phyloP scores from a whole-genome alignment of 1,140 invertebrate species.

The Lanistes nyassanus region DNA sequence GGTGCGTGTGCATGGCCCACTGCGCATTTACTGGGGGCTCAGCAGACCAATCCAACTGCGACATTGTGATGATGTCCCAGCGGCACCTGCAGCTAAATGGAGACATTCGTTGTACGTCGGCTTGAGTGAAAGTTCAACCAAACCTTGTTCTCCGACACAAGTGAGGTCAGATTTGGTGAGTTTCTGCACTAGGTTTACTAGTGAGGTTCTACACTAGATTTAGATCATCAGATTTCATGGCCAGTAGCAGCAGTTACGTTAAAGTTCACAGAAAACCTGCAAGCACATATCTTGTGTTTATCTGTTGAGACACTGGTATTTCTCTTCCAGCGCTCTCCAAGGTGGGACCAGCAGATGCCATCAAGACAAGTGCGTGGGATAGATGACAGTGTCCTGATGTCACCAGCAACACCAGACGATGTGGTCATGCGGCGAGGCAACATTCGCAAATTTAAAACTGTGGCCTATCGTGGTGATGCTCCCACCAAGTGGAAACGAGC shows the following conservation, averaged over 20 bases:
- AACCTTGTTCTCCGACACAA: neutral
- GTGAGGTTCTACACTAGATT: no score
- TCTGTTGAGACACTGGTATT: neutral
- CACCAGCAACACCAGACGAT: conserved; percentile 46
- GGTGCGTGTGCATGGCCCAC: conserved; percentile 80
- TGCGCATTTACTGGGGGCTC: conserved; percentile 87
- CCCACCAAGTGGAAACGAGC: conserved; percentile 76
- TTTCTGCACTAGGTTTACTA: no score
- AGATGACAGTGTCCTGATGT: conserved; percentile 53
- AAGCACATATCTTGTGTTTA: neutral
- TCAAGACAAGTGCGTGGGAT: conserved; percentile 33
- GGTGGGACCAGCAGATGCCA: conserved; percentile 20
- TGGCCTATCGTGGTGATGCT: conserved; percentile 77
- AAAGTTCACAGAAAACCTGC: no score
- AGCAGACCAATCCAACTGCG: conserved; percentile 85
- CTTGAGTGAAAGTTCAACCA: neutral
- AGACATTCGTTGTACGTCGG: conserved; percentile 44
- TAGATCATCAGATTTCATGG: no score
- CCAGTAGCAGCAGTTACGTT: no score
- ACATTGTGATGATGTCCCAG: conserved; percentile 83
- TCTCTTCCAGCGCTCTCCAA: no score
- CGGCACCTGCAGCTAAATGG: conserved; percentile 41
- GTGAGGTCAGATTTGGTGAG: no score
- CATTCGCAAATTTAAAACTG: conserved; percentile 70
- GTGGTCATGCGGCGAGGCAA: conserved; percentile 50